A percentile compares a stretch with the other conserved stretches of the same genome.
phyloP scores from a whole-genome alignment of 2,888 invertebrate genomes.

The Megamerina dolium region DNA sequence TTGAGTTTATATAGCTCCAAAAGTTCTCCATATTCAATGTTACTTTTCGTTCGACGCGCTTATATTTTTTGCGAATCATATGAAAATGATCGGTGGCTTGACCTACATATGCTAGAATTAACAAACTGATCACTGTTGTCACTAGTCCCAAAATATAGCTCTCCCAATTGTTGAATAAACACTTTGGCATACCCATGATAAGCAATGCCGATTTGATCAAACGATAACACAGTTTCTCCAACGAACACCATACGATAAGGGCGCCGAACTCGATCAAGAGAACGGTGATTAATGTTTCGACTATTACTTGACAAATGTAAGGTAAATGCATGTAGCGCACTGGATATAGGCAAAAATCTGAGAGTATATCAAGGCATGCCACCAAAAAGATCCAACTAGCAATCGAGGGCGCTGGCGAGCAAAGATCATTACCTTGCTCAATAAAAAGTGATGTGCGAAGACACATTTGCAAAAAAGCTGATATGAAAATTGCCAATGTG shows the following conservation, averaged over 20 bases:
- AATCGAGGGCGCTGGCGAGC: slow-evolving; percentile 31
- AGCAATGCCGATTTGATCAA: slow-evolving; percentile 16
- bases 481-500: slow-evolving; percentile 22
- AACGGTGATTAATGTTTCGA: slow-evolving; percentile 27
- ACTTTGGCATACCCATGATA: slow-evolving; percentile 13
- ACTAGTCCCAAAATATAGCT: slow-evolving; percentile 17
- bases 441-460: slow-evolving; percentile 30
- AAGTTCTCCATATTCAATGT: slow-evolving; percentile 5
- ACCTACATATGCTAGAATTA: slow-evolving; percentile 19
- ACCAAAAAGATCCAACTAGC: slow-evolving; percentile 35
- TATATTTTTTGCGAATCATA: slow-evolving; percentile 19
- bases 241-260: slow-evolving; percentile 33
- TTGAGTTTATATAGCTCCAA: slow-evolving; percentile 7
- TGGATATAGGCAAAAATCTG: slow-evolving; percentile 31
- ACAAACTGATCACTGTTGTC: slow-evolving; percentile 19
- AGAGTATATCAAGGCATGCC: slow-evolving; percentile 27
- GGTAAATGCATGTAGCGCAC: slow-evolving; percentile 31
- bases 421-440: slow-evolving; percentile 28
- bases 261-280: slow-evolving; percentile 29
- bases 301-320: slow-evolving; percentile 21
- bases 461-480: slow-evolving; percentile 27
- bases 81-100: slow-evolving; percentile 24
- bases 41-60: slow-evolving; percentile 17
- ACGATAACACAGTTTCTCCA: slow-evolving; percentile 24
- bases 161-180: slow-evolving; percentile 18